Percentiles rank a stretch among this genome's conserved stretches.
These are phyloP conservation scores for Galaxias olidus DNA, from an alignment of 2,797 vertebrate species.

Conservation along the genomic window DNA sequence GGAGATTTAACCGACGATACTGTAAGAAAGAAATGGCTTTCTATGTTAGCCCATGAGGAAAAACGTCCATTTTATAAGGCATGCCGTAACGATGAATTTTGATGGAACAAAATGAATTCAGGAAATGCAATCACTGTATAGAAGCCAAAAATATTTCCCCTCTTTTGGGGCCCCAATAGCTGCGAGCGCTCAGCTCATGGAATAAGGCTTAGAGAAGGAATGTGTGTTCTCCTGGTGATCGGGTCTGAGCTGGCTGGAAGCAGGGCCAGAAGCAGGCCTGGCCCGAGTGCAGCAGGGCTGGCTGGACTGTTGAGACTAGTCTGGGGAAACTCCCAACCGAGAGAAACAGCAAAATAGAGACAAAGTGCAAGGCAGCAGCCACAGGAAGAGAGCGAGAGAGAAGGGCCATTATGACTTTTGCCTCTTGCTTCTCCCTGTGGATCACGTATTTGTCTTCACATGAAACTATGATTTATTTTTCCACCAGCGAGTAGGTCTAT, in stretches of 20 bases:
- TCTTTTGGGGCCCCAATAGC: conserved; percentile 2
- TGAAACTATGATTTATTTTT: conserved; percentile 79
- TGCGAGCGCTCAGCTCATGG: background rate
- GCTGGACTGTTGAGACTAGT: conserved; percentile 47
- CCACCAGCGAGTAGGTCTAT: conserved; percentile 70
- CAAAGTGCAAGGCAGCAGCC: background rate
- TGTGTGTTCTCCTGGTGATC: conserved; percentile 24
- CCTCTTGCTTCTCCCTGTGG: conserved; percentile 69
- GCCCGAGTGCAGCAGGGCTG: conserved; percentile 29
- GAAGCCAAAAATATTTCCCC: conserved; percentile 28
- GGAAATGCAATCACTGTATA: conserved; percentile 29
- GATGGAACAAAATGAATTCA: conserved; percentile 10
- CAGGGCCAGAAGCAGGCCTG: conserved; percentile 29
- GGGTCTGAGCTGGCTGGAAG: conserved; percentile 27
- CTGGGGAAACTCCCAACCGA: conserved; percentile 66
- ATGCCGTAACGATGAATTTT: background rate
- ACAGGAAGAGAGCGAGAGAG: conserved; percentile 33
- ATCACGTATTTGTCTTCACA: conserved; percentile 77
- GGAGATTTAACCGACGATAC: no score
- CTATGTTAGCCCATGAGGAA: no score
- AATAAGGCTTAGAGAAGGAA: conserved; percentile 27
- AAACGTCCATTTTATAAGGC: background rate
- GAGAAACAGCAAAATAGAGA: conserved; percentile 19
- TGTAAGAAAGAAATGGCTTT: no score
- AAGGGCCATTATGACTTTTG: conserved; percentile 69